Conservation (phyloP, 2,797 vertebrate species). For the Coranthus polyacanthus region DNA sequence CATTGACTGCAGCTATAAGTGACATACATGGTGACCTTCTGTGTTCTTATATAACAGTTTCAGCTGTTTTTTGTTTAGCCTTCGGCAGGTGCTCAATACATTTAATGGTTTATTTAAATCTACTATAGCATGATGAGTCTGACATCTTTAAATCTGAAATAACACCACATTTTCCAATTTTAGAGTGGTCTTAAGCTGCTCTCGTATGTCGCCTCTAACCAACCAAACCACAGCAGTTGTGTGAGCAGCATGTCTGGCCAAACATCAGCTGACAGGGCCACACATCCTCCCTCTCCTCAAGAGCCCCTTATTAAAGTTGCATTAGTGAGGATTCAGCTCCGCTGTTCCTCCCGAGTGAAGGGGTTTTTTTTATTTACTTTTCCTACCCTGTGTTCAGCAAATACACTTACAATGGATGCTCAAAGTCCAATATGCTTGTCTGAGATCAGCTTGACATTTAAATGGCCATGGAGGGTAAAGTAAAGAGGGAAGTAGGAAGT, state of each 20-base stretch:
- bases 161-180: not conserved
- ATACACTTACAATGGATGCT: conserved; percentile 40
- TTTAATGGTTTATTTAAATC: too few relatives aligned
- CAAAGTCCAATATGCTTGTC: conserved; percentile 42
- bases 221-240: not conserved
- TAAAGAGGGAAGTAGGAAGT: conserved; percentile 23
- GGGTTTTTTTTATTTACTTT: conserved; percentile 31
- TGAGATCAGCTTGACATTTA: conserved; percentile 52
- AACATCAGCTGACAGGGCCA: conserved; percentile 29
- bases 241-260: not conserved
- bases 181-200: not conserved
- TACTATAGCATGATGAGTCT: not conserved
- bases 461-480: conserved; percentile 30
- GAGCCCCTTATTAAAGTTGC: conserved; percentile 51
- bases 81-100: too few relatives aligned
- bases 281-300: conserved; percentile 27
- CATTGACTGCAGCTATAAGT: too few relatives aligned
- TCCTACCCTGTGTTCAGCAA: conserved; percentile 33
- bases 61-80: too few relatives aligned
- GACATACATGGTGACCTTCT: too few relatives aligned
- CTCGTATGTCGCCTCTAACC: not conserved
- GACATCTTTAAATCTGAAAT: not conserved
- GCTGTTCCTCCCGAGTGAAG: conserved; percentile 21
- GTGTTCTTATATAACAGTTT: too few relatives aligned
- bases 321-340: conserved; percentile 45